Conservation (phyloP, 2,797 vertebrate genomes). For the Nannoperca obscura region DNA sequence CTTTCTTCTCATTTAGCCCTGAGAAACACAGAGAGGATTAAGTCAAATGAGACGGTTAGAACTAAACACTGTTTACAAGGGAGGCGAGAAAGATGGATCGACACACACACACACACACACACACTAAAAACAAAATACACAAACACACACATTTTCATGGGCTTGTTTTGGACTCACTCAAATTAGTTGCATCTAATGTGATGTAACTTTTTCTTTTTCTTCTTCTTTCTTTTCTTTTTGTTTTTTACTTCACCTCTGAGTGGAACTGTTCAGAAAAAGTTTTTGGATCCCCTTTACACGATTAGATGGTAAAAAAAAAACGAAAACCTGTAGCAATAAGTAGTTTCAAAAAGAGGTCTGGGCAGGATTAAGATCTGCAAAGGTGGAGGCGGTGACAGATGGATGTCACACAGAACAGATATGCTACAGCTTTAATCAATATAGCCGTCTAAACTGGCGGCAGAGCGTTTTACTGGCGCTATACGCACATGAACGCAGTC, state of each 20-base stretch:
- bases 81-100: neutral
- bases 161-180: slow-evolving; percentile 19
- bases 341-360: neutral
- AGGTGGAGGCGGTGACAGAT: neutral
- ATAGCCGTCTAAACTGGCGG: neutral
- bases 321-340: too few relatives aligned
- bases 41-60: slow-evolving; percentile 40
- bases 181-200: slow-evolving; percentile 14
- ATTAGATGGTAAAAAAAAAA: neutral
- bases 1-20: slow-evolving; percentile 31
- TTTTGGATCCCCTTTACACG: neutral
- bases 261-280: neutral
- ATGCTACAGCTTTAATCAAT: neutral
- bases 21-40: slow-evolving; percentile 56
- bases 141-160: slow-evolving; percentile 1
- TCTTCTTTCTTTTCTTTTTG: neutral
- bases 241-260: neutral
- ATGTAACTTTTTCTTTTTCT: neutral
- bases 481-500: too few relatives aligned
- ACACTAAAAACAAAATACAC: neutral
- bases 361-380: neutral
- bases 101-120: neutral
- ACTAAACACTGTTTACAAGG: slow-evolving; percentile 30
- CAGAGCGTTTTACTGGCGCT: too few relatives aligned
- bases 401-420: neutral